phyloP scores from a whole-genome alignment of 2,888 invertebrate genomes.

The Ophioninae sp. region DNA sequence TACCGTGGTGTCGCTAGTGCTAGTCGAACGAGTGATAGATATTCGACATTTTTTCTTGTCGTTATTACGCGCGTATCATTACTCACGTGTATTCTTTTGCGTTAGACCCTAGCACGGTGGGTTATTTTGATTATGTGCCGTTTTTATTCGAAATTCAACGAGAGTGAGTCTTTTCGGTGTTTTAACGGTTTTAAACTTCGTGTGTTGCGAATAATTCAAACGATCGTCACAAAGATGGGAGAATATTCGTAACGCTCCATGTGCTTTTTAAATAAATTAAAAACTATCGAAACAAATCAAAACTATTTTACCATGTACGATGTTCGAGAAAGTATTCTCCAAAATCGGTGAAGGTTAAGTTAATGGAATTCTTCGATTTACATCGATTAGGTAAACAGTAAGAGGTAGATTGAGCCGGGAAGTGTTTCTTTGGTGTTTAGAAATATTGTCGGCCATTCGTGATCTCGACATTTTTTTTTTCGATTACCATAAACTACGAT shows the following conservation, averaged over 20 bases:
- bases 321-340: background rate
- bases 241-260: background rate
- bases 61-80: background rate
- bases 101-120: background rate
- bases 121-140: background rate
- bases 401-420: background rate
- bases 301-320: background rate
- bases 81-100: background rate
- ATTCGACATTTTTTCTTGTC: background rate
- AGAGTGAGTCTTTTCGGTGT: background rate
- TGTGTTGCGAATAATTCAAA: background rate
- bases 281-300: background rate
- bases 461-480: background rate
- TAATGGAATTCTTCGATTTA: background rate
- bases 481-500: background rate
- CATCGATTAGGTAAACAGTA: background rate
- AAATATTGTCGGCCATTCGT: background rate
- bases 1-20: background rate
- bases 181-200: background rate
- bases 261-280: no score
- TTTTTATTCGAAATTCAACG: background rate
- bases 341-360: background rate
- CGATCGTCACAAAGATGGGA: background rate
- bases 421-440: background rate
- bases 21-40: constrained; percentile 2